Conservation (phyloP, 2,888 invertebrate genomes). For the Athetis lepigone region DNA sequence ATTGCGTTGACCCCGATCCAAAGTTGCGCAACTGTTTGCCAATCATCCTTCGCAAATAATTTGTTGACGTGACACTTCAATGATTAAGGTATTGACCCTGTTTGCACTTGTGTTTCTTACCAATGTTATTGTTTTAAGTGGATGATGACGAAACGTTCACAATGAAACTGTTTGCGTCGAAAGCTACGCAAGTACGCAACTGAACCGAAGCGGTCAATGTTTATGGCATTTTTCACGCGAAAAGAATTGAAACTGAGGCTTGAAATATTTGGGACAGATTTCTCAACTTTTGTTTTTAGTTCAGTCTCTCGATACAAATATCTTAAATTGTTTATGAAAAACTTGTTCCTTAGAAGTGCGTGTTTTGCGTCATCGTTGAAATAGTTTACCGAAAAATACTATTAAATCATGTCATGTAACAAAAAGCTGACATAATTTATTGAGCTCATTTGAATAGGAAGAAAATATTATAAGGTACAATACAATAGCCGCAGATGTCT, state of each 20-base stretch:
- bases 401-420: not conserved
- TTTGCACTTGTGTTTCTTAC: constrained; percentile 43
- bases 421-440: not conserved
- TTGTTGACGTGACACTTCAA: constrained; percentile 45
- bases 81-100: constrained; percentile 59
- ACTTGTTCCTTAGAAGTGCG: not conserved
- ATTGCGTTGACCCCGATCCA: constrained; percentile 53
- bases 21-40: constrained; percentile 60
- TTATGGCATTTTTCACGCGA: constrained; percentile 41
- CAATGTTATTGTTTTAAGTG: constrained; percentile 55
- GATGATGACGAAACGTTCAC: constrained; percentile 51
- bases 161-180: constrained; percentile 40
- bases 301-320: not conserved
- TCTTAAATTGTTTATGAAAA: not conserved
- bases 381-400: not conserved
- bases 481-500: not conserved
- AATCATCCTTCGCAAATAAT: constrained; percentile 68
- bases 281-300: constrained; percentile 19
- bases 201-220: constrained; percentile 33
- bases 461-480: not conserved
- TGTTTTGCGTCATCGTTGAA: not conserved
- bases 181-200: constrained; percentile 48
- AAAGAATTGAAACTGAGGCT: constrained; percentile 12
- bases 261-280: constrained; percentile 23
- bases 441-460: not conserved